A percentile compares a stretch with the other conserved stretches of the same genome.
Evolutionary conservation across 1,140 invertebrate species (phyloP).

Genomic region (Bacillus rossius): DNA sequence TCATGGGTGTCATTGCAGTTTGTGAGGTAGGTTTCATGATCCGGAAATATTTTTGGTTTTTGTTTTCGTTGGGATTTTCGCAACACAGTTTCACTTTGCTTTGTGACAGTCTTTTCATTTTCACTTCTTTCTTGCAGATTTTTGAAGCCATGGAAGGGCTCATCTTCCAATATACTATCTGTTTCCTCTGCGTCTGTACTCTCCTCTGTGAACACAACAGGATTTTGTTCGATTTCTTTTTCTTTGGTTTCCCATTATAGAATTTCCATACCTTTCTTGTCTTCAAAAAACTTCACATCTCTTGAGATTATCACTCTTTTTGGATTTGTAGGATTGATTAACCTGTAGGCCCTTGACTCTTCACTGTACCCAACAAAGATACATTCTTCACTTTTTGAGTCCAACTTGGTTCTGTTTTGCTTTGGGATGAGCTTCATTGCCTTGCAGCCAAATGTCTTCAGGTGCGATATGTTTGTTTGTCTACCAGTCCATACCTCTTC

Average conservation of each 20-base stretch:
- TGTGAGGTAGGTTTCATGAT: neutral
- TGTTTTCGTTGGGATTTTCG: neutral
- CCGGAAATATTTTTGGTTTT: neutral
- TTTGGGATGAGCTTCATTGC: conserved; percentile 28
- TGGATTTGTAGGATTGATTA: conserved; percentile 14
- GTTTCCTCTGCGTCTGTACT: neutral
- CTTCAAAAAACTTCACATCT: conserved; percentile 6
- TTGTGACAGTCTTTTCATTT: neutral
- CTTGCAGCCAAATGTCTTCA: conserved; percentile 28
- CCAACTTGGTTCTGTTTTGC: conserved; percentile 22
- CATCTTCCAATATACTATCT: neutral
- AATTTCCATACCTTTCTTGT: neutral
- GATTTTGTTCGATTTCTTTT: neutral
- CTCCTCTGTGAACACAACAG: neutral
- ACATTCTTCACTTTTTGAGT: conserved; percentile 22
- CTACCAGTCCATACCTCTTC: conserved; percentile 26
- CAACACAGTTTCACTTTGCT: neutral
- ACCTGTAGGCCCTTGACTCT: conserved; percentile 14
- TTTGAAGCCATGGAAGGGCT: neutral
- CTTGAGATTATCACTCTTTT: neutral
- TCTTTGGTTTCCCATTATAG: neutral
- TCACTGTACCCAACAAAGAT: conserved; percentile 28
- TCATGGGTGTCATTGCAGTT: neutral
- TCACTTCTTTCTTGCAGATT: neutral
- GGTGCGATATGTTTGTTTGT: conserved; percentile 24